A percentile compares a stretch with the other conserved stretches of the same genome.
Conservation (phyloP, 1,140 invertebrate genomes). For the Helicoverpa zea region DNA sequence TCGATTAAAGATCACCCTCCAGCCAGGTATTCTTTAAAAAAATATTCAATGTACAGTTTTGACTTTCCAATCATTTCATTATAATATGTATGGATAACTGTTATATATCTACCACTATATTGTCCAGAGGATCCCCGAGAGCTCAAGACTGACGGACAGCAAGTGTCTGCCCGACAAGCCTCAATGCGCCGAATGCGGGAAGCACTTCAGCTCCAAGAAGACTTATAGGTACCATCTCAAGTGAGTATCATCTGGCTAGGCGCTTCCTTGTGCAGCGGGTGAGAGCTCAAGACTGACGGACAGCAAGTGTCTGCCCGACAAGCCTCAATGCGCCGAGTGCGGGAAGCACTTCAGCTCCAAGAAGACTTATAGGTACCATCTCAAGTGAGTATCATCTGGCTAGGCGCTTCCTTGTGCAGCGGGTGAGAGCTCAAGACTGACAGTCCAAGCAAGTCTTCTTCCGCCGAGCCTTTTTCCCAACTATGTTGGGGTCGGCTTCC, state of each 20-base stretch:
- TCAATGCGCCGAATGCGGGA: constrained; percentile 76
- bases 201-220: constrained; percentile 78
- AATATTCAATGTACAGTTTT: too few relatives aligned
- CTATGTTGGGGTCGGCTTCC: too few relatives aligned
- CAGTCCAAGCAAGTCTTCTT: too few relatives aligned
- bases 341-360: constrained; percentile 78
- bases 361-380: constrained; percentile 78
- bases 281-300: not conserved
- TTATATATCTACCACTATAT: too few relatives aligned
- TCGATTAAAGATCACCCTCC: too few relatives aligned
- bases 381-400: constrained; percentile 69
- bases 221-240: constrained; percentile 79
- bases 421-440: too few relatives aligned
- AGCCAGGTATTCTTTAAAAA: too few relatives aligned
- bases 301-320: constrained; percentile 60
- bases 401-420: not conserved
- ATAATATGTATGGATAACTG: too few relatives aligned
- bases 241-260: constrained; percentile 59
- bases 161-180: constrained; percentile 65
- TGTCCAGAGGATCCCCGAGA: not conserved
- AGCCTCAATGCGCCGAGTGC: constrained; percentile 75
- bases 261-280: not conserved
- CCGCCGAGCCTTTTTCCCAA: too few relatives aligned
- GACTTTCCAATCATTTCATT: too few relatives aligned
- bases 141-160: constrained; percentile 23